Evolutionary conservation across 64 coral and sea anemone genomes (phyloP), one percentile per base, ranked within the genome.

Genomic region (Exaiptasia diaphana): DNA sequence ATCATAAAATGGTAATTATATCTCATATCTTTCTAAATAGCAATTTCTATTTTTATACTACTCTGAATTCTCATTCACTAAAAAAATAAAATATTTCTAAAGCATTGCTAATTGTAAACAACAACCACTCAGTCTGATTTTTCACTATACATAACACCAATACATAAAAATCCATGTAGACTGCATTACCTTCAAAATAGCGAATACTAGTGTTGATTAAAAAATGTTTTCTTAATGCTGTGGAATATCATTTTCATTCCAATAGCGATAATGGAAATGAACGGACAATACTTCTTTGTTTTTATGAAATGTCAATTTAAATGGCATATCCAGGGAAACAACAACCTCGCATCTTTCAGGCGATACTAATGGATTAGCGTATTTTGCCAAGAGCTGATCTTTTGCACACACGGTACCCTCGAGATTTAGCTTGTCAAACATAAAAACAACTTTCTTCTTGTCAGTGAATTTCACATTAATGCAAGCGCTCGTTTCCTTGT

Each of bases 281-380:
- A 83, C 80, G 15, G 67, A 83, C 4, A 71, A 33, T 39, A 72
- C 64, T 72, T 83, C 64, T 71, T 59, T 67, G 64, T 38, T 82
- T 22, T 82, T 82, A 22, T 20, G 21, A 38, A 18, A 68, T 53
- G 25, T 82, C 1, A 82, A 69, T 68, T 24, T 52, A 17, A 82
- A 4, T 53, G 79, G 64, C 21, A 18, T 82, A n/a, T 8, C 27
- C 17, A 31, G 13, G 8, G 7, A 21, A 11, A 82, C 24, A 3
- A 82, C 46, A 82, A 70, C 45, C 35, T 72, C 64, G 41, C 48
- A 83, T 72, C 65, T 71, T 67, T 58, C 80, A 50, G 13, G 9
- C 49, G 58, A 48, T 15, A 32, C 25, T 30, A 18, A 21, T 37
- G n/a, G 13, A 55, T 28, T 48, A 41, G 48, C 18, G 30, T 17